phyloP scores from a whole-genome alignment of 2,797 vertebrate genomes.

The Lophius americanus region DNA sequence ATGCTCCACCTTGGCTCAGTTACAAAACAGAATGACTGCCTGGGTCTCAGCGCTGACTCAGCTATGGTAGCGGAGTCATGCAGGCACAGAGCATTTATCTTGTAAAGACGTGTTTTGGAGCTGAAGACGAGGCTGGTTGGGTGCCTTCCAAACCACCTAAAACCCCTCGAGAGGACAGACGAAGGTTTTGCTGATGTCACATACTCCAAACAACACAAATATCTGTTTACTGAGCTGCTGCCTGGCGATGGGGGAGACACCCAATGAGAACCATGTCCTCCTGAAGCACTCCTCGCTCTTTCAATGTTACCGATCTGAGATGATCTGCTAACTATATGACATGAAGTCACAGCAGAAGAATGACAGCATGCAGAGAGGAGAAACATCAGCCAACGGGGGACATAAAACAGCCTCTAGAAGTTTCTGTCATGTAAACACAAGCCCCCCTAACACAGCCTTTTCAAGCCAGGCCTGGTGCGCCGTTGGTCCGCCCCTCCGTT shows the following conservation, averaged over 20 bases:
- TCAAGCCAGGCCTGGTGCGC: too few relatives aligned
- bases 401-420: not conserved
- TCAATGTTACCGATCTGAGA: not conserved
- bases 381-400: not conserved
- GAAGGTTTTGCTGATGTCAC: slow-evolving; percentile 5
- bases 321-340: not conserved
- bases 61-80: slow-evolving; percentile 22
- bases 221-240: not conserved
- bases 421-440: not conserved
- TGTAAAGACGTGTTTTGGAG: not conserved
- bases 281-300: not conserved
- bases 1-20: slow-evolving; percentile 10
- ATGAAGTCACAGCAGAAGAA: not conserved
- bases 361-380: not conserved
- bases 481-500: too few relatives aligned
- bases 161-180: slow-evolving; percentile 8
- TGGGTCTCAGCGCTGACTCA: slow-evolving; percentile 28
- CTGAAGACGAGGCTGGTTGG: slow-evolving; percentile 3
- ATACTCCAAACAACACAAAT: not conserved
- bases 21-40: not conserved
- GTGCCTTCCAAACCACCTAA: slow-evolving; percentile 26
- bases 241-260: not conserved
- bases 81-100: slow-evolving; percentile 26
- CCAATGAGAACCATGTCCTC: not conserved
- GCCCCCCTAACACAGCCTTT: too few relatives aligned